These are phyloP conservation scores for Myopa testacea DNA, from an alignment of 2,888 invertebrate species.

Conservation along the genomic window DNA sequence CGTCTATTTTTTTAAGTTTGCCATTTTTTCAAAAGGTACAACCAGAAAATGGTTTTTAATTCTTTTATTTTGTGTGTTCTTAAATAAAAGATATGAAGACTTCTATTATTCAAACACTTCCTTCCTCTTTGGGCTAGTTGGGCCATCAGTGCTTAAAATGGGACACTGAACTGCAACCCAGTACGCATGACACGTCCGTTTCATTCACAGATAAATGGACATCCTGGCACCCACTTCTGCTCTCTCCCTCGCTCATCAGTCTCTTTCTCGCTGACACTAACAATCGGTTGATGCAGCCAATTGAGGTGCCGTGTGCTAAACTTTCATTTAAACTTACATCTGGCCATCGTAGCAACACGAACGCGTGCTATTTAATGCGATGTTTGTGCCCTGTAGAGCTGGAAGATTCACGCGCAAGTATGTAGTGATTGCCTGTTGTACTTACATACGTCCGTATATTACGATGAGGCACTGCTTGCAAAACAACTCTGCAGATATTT, in stretches of 20 bases:
- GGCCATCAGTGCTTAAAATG: background rate
- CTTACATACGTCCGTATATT: background rate
- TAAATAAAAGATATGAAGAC: background rate
- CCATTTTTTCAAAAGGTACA: background rate
- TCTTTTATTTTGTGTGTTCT: background rate
- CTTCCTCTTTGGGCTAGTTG: background rate
- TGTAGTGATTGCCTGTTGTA: background rate
- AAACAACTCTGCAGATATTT: conserved; percentile 46
- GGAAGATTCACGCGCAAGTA: conserved; percentile 20
- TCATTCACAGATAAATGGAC: conserved; percentile 40
- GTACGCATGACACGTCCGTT: conserved; percentile 41
- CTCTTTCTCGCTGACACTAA: background rate
- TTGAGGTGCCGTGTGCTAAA: background rate
- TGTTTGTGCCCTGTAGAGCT: conserved; percentile 17
- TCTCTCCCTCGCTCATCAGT: background rate
- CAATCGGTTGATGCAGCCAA: background rate
- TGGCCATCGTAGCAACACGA: conserved; percentile 8
- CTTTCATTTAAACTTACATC: background rate
- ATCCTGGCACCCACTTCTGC: background rate
- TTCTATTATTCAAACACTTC: conserved; percentile 8
- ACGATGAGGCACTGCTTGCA: background rate
- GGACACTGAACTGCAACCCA: background rate
- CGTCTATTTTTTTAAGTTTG: no score
- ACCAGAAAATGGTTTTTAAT: background rate
- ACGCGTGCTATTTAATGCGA: background rate